Evolutionary conservation across 2,797 vertebrate genomes (phyloP), one percentile per base, ranked within the genome.

Genomic region (Hyperoplus immaculatus): DNA sequence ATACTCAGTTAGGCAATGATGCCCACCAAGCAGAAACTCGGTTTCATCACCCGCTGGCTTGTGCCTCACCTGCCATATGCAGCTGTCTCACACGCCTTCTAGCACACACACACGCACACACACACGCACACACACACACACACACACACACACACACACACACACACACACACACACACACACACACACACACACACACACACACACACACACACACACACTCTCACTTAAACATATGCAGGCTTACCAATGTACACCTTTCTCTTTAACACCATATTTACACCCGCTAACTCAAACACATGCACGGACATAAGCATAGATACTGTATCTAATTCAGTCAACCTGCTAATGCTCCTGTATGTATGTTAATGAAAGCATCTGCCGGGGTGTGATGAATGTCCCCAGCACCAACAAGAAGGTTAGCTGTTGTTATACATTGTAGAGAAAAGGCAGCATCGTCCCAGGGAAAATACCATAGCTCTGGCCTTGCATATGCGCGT

Each of bases 361-460:
- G 4, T 49, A 78, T 12, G 29, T 68, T 47, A 72, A 78, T 74
- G 39, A 78, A 82, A 72, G 46, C 65, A 11, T 62, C 46, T 65
- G 45, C 38, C 13, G 7, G 1, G 8, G 13, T 62, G n/a, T 88
- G 75, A 88, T 83, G 67, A 75, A 88, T 85, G 62, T 59, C 57
- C 75, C 64, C 55, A 51, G 15, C 68, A 62, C 36, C 70, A 75
- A 47, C 66, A 65, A 73, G 83, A 89, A 82, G 57, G 69, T 87
- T 84, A 86, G 81, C 51, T 14, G 59, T 85, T 89, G 89, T 88
- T 84, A 86, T 49, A 68, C 78, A 82, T 88, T 78, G 71, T 12
- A 73, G 15, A 74, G 55, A 66, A 60, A 77, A 64, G 16, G 18
- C 36, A 51, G 18, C 8, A 6, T 68, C 58, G 72, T 77, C 51